Evolutionary conservation across 2,113 vertebrate genomes (phyloP).

Genomic region (Odocoileus virginianus): DNA sequence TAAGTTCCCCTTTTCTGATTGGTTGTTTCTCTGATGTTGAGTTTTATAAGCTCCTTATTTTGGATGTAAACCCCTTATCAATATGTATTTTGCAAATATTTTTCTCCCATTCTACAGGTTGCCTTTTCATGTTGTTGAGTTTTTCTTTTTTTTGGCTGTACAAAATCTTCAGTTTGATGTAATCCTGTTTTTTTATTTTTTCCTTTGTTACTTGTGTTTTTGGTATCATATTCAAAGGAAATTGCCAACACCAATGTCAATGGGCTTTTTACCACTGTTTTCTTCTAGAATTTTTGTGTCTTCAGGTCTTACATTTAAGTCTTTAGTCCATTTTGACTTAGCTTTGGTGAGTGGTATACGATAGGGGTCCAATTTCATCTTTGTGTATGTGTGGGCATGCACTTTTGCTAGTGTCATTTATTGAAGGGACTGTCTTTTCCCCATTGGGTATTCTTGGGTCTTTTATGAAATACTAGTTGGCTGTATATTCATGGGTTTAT

Average conservation of each 20-base stretch:
- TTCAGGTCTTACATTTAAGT: not conserved
- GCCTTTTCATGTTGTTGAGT: not conserved
- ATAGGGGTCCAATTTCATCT: not conserved
- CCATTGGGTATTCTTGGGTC: not conserved
- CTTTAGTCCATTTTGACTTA: not conserved
- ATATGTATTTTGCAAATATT: not conserved
- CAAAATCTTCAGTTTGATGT: not conserved
- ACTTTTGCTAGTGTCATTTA: not conserved
- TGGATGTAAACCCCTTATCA: not conserved
- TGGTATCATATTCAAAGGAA: not conserved
- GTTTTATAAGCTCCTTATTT: not conserved
- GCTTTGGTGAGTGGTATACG: not conserved
- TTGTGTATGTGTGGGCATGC: no score
- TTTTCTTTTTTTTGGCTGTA: not conserved
- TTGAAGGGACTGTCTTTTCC: not conserved
- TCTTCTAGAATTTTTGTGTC: not conserved
- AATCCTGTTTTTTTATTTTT: not conserved
- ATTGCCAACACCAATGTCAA: not conserved
- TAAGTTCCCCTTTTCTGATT: not conserved
- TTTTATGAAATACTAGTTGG: not conserved
- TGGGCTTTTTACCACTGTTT: not conserved
- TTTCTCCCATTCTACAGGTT: not conserved
- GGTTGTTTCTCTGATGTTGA: not conserved
- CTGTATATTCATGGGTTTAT: not conserved
- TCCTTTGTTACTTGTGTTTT: not conserved